Evolutionary conservation across 2,113 vertebrate species (phyloP).

Genomic region (Prunella fulvescens): DNA sequence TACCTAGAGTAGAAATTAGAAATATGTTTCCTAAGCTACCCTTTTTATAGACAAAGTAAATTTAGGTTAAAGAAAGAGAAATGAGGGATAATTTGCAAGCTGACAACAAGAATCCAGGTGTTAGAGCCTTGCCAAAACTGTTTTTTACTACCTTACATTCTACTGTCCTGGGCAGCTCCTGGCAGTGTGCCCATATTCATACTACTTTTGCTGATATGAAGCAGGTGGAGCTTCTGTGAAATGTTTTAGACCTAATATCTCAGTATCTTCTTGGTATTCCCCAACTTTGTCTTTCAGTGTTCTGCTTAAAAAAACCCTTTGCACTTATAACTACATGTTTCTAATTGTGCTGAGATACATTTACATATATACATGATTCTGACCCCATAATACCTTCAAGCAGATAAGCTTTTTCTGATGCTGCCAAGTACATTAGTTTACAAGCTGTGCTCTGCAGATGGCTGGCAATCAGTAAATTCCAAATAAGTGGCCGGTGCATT

Average conservation of each 20-base stretch:
- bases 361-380: not conserved
- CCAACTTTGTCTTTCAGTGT: not conserved
- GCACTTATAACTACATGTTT: not conserved
- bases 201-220: not conserved
- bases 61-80: not conserved
- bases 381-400: not conserved
- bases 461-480: not conserved
- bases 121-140: not conserved
- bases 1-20: not conserved
- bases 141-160: not conserved
- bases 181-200: not conserved
- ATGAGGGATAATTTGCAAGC: accelerated
- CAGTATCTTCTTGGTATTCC: not conserved
- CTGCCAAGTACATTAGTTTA: not conserved
- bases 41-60: not conserved
- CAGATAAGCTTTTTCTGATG: not conserved
- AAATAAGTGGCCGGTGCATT: not conserved
- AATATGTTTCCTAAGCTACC: not conserved
- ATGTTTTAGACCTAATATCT: not conserved
- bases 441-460: slow-evolving; percentile 28
- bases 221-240: not conserved
- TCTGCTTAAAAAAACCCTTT: not conserved
- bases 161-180: not conserved
- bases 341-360: not conserved
- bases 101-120: not conserved